Evolutionary conservation across 2,797 vertebrate genomes (phyloP), one percentile per base, ranked within the genome.

Genomic region (Hozukius guyotensis): DNA sequence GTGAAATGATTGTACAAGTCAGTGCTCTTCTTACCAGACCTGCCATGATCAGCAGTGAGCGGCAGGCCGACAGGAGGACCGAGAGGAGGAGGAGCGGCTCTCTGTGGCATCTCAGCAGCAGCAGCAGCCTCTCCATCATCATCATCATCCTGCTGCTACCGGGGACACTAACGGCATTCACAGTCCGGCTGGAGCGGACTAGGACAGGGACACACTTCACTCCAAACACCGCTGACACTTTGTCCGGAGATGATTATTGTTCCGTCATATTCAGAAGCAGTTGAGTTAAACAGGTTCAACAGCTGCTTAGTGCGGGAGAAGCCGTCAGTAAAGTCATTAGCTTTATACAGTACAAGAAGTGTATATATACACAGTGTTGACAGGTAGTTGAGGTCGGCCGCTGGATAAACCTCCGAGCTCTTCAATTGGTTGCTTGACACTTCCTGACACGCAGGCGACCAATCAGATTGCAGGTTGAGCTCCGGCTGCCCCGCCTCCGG

Each of bases 11-110:
- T 2, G 27, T 8, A 24, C 72, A 55, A 6, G 27, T 49, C 1
- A 53, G 29, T 31, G 32, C 74, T 89, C 92, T 94, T 90, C 92
- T 94, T 89, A 96, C 95, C 94, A 92, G 16, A 65, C 87, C 91
- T 29, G 86, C 61, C 18, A 90, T 10, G 55, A 87, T 68, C 77
- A 94, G 75, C 60, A 90, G 56, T 1, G 88, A 82, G 2, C 94
- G 93, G 4, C 67, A 49, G n/a, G 75, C 59, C 5, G 78, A 73
- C 34, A 79, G 83, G 31, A 64, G 38, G 24, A 80, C 64, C 2
- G 70, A 36, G 34, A 36, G 34, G 34, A 36, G 34, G 34, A 36
- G 34, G 34, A 36, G 11, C 34, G 34, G 72, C 24, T 93, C 91
- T 87, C 90, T 94, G 8, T 76, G 69, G 77, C 84, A 92, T 13